Evolutionary conservation across 2,797 vertebrate genomes (phyloP), one percentile per base, ranked within the genome.

Genomic region (Octomys mimax): DNA sequence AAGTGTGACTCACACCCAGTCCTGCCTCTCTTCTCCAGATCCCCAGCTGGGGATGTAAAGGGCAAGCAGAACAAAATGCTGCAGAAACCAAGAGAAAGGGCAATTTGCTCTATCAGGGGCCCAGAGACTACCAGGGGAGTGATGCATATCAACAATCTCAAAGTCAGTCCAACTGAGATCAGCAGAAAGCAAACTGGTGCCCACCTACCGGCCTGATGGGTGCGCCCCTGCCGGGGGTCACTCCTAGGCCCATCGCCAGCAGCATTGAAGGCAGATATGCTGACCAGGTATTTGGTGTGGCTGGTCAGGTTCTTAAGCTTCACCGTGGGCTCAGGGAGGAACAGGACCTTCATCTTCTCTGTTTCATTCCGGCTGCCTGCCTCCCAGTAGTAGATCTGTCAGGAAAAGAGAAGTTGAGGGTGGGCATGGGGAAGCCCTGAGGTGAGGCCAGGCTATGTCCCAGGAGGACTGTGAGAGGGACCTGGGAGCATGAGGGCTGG

Each of bases 341-440:
- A 99, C 31, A 99, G 99, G 61, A 99, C 99, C 96, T 99, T 99
- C 98, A 99, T 98, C 92, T 99, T 99, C 98, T 99, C 99, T 0
- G 98, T 99, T 92, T 99, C 99, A 4, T 99, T 99, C 98, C 98
- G 99, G 92, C 97, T 79, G 68, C 99, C 99, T 0, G 98, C 98
- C 98, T 99, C 99, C 99, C 99, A 99, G 98, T 99, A 99, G 97
- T 99, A 99, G 92, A 99, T 98, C 99, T 99, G 97, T 73, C 1
- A 14, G 75, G 26, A 70, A 83, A 22, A 89, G 71, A 0, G 2
- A 11, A 46, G 59, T 64, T 11, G 54, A 28, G 24, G 46, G 21
- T 13, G 1, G 33, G 22, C 6, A 1, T 0, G 1, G 0, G 33
- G 26, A 42, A 61, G 36, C 18, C 1, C 52, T 0, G 1, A 16